phyloP scores from a whole-genome alignment of 2,797 vertebrate genomes.

The Epinephelus awoara region DNA sequence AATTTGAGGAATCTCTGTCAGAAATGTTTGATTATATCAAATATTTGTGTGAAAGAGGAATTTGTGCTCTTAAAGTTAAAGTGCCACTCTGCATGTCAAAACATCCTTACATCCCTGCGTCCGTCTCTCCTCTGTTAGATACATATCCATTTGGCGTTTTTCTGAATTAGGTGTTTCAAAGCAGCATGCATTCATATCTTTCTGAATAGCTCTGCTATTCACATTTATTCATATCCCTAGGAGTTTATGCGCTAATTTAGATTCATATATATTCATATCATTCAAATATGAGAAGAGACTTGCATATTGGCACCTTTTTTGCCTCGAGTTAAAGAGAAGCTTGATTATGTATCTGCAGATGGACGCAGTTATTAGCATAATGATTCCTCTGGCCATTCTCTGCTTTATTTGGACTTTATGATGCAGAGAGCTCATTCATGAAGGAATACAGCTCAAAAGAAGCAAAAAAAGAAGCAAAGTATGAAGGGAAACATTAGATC shows the following conservation, averaged over 20 bases:
- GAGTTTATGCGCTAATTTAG: slow-evolving; percentile 30
- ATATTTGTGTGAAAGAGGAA: neutral
- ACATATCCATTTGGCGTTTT: slow-evolving; percentile 8
- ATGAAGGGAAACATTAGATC: neutral
- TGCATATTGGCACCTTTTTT: slow-evolving; percentile 16
- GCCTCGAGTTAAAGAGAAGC: slow-evolving; percentile 38
- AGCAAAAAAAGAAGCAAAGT: slow-evolving; percentile 3
- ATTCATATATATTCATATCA: slow-evolving; percentile 40
- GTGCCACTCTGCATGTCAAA: neutral
- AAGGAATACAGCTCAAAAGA: neutral
- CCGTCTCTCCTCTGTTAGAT: slow-evolving; percentile 7
- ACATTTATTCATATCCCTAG: slow-evolving; percentile 29
- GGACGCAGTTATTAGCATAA: slow-evolving; percentile 55
- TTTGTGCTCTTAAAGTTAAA: neutral
- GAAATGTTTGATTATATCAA: slow-evolving; percentile 1
- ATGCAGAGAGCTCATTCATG: slow-evolving; percentile 19
- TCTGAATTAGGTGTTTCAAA: slow-evolving; percentile 17
- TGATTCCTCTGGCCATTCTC: slow-evolving; percentile 41
- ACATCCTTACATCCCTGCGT: neutral
- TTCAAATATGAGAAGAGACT: slow-evolving; percentile 22
- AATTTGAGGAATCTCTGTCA: neutral
- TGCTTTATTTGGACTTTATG: slow-evolving; percentile 32
- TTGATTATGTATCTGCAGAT: slow-evolving; percentile 52
- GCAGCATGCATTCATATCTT: slow-evolving; percentile 23
- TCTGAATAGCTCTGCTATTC: slow-evolving; percentile 10